Conservation (phyloP, 1,140 invertebrate species). For the Pristionchus pacificus region DNA sequence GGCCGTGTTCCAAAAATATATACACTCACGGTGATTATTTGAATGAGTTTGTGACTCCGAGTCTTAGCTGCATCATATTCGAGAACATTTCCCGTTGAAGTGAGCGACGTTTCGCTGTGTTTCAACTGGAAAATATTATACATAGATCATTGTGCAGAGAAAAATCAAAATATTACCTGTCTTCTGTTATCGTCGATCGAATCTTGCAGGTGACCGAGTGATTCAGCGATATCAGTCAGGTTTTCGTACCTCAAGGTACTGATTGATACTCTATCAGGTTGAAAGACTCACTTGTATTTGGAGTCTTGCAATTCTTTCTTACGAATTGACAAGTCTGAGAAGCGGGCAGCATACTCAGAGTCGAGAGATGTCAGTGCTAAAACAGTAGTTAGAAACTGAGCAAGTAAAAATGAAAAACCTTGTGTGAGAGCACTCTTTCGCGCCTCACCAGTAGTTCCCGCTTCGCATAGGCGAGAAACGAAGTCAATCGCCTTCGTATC, state of each 20-base stretch:
- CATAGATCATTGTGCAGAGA: background rate
- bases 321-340: background rate
- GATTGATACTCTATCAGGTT: background rate
- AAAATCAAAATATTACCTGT: background rate
- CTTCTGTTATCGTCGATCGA: background rate
- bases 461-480: no score
- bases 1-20: no score
- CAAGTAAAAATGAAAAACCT: no score
- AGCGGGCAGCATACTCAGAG: background rate
- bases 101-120: background rate
- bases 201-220: background rate
- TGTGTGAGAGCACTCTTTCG: no score
- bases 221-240: background rate
- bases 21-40: background rate
- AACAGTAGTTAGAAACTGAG: no score
- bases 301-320: background rate
- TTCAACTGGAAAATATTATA: background rate
- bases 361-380: no score
- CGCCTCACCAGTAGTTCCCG: no score
- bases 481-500: no score
- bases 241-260: background rate
- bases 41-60: background rate
- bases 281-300: background rate
- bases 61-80: background rate
- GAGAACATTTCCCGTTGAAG: background rate